A percentile compares a stretch with the other conserved stretches of the same genome.
Conservation (phyloP, 2,113 vertebrate genomes). For the Mixornis gularis region DNA sequence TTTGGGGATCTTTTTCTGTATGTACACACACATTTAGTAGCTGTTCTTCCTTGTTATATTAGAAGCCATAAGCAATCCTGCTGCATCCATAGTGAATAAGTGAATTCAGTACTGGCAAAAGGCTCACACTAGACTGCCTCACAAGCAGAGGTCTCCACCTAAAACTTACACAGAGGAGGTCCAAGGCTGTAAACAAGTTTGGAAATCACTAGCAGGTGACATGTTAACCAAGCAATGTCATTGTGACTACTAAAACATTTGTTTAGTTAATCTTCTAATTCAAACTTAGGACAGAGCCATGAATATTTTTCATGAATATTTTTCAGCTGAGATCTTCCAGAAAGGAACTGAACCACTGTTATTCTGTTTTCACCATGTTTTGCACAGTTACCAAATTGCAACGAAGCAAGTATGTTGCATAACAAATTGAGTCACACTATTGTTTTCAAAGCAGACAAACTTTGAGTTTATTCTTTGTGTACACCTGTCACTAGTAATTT, state of each 20-base stretch:
- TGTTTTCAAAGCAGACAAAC: neutral
- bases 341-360: neutral
- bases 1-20: neutral
- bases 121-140: neutral
- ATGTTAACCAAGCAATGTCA: neutral
- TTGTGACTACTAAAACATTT: neutral
- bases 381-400: neutral
- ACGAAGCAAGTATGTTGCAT: neutral
- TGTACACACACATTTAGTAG: neutral
- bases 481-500: neutral
- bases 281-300: neutral
- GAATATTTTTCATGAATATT: neutral
- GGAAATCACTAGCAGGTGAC: neutral
- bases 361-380: neutral
- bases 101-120: neutral
- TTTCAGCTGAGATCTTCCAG: neutral
- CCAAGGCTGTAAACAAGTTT: neutral
- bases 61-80: neutral
- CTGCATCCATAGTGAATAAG: neutral
- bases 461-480: neutral
- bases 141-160: neutral
- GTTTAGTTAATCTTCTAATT: neutral
- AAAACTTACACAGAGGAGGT: neutral
- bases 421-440: neutral
- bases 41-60: neutral